Evolutionary conservation across 2,888 invertebrate genomes (phyloP), one percentile per base, ranked within the genome.

Genomic region (Trissolcus brochymenae): DNA sequence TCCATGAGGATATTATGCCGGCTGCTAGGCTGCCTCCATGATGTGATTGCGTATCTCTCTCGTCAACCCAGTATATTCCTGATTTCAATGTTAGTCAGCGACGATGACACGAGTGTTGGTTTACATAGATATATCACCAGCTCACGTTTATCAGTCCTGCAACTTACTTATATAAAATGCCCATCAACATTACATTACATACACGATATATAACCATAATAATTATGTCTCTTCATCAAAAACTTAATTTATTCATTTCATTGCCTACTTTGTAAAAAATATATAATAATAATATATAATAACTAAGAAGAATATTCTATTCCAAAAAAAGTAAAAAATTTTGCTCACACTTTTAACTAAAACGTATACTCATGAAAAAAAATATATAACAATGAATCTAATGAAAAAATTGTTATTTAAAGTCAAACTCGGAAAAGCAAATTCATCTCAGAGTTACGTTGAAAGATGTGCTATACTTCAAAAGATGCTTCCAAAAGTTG

Each of bases 1-100:
- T 67, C 57, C 73, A n/a, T 46, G 14, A 16, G 66, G 43, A 73
- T 55, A 62, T 67, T 66, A 59, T 60, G 55, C 60, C 14, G 49
- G 60, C 54, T 56, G 61, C 57, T 49, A 57, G 59, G 50, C 72
- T 59, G 19, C 65, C 46, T 46, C 6, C 29, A 16, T 16, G 46
- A 46, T 46, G 46, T n/a, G 60, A 72, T 60, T 54, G 54, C 72
- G 55, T 50, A 64, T 65, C 65, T 72, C 29, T 29, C 46, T 46
- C 59, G 59, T 64, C 71, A 64, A 59, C 64, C 56, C 56, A 46
- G 71, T 65, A 73, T 73, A 65, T 72, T 60, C 59, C 59, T 21
- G 35, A 19, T 43, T 51, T 6, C 35, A 57, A 65, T 53, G 64
- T 71, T 64, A 64, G 59, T 64, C 57, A 64, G 62, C 7, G 11